These are phyloP conservation scores for Drosophila prolongata DNA, from an alignment of 2,888 invertebrate genomes.

Conservation along the genomic window DNA sequence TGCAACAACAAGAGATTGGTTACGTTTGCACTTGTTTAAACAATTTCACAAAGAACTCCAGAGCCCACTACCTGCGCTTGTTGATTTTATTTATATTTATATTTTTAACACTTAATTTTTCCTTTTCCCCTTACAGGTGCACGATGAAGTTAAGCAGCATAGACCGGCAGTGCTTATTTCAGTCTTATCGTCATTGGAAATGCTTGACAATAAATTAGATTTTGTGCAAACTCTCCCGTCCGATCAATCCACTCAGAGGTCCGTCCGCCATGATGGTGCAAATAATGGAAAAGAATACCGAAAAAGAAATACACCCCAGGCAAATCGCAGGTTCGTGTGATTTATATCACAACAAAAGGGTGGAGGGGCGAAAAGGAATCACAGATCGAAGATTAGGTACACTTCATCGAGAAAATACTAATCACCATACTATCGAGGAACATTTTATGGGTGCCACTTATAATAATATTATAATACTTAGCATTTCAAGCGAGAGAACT, in stretches of 20 bases:
- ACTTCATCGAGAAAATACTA: not conserved
- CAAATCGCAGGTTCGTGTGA: constrained; percentile 50
- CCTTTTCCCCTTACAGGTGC: constrained; percentile 55
- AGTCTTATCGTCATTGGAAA: constrained; percentile 67
- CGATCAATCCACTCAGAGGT: constrained; percentile 58
- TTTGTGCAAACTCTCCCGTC: constrained; percentile 66
- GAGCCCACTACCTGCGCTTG: constrained; percentile 16
- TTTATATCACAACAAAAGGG: constrained; percentile 59
- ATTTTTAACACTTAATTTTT: constrained; percentile 16
- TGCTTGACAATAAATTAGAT: constrained; percentile 76
- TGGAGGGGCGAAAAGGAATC: constrained; percentile 7
- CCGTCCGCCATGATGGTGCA: constrained; percentile 48
- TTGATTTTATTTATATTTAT: constrained; percentile 24
- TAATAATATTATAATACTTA: not conserved
- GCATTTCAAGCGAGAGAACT: not conserved
- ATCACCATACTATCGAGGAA: not conserved
- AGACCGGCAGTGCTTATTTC: constrained; percentile 35
- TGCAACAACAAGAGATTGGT: constrained; percentile 62
- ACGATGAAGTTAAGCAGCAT: constrained; percentile 58
- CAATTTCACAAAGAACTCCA: constrained; percentile 41
- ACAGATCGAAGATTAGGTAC: constrained; percentile 7
- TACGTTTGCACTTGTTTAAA: constrained; percentile 74
- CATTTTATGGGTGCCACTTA: no score
- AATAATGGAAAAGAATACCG: constrained; percentile 29
- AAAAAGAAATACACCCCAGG: constrained; percentile 32